These are phyloP conservation scores for Drosophila rufa DNA, from an alignment of 1,140 invertebrate genomes.

Conservation along the genomic window DNA sequence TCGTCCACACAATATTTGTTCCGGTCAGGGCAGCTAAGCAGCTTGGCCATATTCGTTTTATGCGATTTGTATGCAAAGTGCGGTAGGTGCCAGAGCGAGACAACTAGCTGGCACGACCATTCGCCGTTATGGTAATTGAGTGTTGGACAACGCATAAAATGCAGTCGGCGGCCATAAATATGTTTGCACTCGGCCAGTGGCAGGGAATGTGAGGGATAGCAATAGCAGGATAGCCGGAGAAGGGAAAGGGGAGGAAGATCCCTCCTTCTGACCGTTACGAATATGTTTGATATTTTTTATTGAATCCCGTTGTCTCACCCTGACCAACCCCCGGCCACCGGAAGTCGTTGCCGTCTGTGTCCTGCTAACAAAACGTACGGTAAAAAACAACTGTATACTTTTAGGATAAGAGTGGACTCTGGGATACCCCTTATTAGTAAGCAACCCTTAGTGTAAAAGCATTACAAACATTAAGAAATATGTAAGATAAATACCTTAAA, in stretches of 20 bases:
- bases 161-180: slow-evolving; percentile 72
- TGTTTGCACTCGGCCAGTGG: slow-evolving; percentile 50
- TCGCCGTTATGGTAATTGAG: slow-evolving; percentile 78
- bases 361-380: slow-evolving; percentile 41
- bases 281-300: slow-evolving; percentile 81
- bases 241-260: slow-evolving; percentile 3
- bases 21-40: slow-evolving; percentile 56
- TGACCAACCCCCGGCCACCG: slow-evolving; percentile 29
- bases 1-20: slow-evolving; percentile 61
- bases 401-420: background rate
- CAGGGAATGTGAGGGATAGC: slow-evolving; percentile 7
- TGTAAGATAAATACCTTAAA: background rate
- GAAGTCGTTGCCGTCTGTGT: slow-evolving; percentile 63
- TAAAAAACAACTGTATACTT: slow-evolving; percentile 46
- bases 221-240: background rate
- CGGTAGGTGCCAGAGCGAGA: slow-evolving; percentile 53
- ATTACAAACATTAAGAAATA: background rate
- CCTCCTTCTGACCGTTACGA: slow-evolving; percentile 61
- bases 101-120: slow-evolving; percentile 43
- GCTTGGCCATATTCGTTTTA: slow-evolving; percentile 72
- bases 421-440: background rate
- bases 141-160: slow-evolving; percentile 83
- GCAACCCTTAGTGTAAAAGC: no score
- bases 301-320: slow-evolving; percentile 55
- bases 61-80: slow-evolving; percentile 80